A percentile compares a stretch with the other conserved stretches of the same genome.
Conservation (phyloP, 2,888 invertebrate species). For the Meloe dianella region DNA sequence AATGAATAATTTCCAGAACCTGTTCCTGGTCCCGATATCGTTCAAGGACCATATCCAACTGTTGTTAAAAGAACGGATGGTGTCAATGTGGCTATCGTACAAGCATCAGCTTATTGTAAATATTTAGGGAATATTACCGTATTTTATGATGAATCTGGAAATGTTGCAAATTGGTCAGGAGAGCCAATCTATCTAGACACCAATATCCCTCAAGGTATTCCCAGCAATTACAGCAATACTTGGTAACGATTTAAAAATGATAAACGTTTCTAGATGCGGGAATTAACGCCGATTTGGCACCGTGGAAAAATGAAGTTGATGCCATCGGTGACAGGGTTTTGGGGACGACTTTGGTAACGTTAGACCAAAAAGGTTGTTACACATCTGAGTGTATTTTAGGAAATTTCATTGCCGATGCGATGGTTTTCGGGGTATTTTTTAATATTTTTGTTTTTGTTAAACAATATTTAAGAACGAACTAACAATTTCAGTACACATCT, state of each 20-base stretch:
- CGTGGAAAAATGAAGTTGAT: constrained; percentile 40
- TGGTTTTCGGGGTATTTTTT: constrained; percentile 67
- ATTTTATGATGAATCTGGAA: constrained; percentile 71
- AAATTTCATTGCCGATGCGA: constrained; percentile 73
- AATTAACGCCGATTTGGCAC: constrained; percentile 35
- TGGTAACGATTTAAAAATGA: background rate
- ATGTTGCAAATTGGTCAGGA: constrained; percentile 69
- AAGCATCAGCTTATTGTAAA: constrained; percentile 73
- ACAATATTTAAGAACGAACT: background rate
- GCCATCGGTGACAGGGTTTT: constrained; percentile 35
- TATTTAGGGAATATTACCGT: constrained; percentile 80
- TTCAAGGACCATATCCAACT: constrained; percentile 73
- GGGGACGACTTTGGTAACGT: constrained; percentile 41
- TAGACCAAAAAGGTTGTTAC: constrained; percentile 65
- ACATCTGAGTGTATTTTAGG: constrained; percentile 76
- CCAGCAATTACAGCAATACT: too few species aligned
- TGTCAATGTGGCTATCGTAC: constrained; percentile 71
- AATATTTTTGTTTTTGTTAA: background rate
- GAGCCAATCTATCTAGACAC: constrained; percentile 72
- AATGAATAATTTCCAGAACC: background rate
- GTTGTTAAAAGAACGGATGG: constrained; percentile 65
- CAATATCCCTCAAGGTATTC: constrained; percentile 48
- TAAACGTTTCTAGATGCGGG: constrained; percentile 31
- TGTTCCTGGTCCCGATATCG: constrained; percentile 60
- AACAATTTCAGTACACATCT: constrained; percentile 58